A percentile compares a stretch with the other conserved stretches of the same genome.
Conservation (phyloP, 2,797 vertebrate species). For the Gymnodraco acuticeps region DNA sequence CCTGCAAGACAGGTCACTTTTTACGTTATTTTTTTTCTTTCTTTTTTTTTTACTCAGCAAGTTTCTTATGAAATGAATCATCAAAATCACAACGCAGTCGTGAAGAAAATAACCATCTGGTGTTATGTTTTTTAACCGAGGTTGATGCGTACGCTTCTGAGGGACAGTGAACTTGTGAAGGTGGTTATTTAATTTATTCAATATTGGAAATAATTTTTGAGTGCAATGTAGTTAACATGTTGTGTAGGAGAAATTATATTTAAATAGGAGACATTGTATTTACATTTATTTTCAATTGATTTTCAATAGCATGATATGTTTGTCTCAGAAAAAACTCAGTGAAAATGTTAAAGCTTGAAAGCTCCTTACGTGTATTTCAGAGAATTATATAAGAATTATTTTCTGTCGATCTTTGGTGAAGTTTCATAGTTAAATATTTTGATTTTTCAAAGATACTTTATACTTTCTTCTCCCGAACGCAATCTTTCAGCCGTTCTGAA, state of each 20-base stretch:
- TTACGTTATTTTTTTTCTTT: not conserved
- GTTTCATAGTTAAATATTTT: not conserved
- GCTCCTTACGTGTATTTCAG: not conserved
- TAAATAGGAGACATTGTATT: too few relatives aligned
- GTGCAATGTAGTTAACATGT: not conserved
- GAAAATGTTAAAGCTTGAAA: not conserved
- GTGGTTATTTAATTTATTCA: not conserved
- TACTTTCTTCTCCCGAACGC: not conserved
- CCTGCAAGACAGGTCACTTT: constrained; percentile 15
- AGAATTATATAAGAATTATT: too few relatives aligned
- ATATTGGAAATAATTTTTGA: not conserved
- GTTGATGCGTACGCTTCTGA: not conserved
- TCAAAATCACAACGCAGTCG: not conserved
- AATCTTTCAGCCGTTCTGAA: not conserved
- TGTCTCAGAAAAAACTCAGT: too few relatives aligned
- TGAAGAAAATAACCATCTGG: constrained; percentile 8
- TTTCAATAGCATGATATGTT: too few relatives aligned
- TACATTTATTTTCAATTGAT: too few relatives aligned
- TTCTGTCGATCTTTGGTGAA: too few relatives aligned
- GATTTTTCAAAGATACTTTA: not conserved
- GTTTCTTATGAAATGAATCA: constrained; percentile 10
- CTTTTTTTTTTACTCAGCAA: not conserved
- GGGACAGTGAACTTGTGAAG: not conserved
- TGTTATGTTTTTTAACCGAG: not conserved
- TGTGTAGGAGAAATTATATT: too few relatives aligned